phyloP scores from a whole-genome alignment of 2,888 invertebrate species.

The Crocallis elinguaria region DNA sequence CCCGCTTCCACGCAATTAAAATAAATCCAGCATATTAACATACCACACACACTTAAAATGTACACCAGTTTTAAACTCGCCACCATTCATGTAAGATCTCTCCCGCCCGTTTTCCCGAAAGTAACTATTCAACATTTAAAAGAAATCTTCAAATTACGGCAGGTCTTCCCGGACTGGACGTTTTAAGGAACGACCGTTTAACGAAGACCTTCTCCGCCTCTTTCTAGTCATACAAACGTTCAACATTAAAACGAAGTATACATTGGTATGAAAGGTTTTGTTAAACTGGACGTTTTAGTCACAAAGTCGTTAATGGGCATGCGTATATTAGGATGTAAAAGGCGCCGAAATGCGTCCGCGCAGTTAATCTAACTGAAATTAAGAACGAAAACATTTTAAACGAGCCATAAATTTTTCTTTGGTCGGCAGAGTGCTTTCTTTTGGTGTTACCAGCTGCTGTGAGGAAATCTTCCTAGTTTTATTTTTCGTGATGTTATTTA shows the following conservation, averaged over 20 bases:
- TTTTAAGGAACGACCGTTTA: conserved; percentile 20
- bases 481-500: neutral
- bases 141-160: neutral
- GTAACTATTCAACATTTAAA: neutral
- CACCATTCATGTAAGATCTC: conserved; percentile 14
- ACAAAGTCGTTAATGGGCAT: conserved; percentile 59
- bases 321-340: conserved; percentile 72
- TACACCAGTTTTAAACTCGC: conserved; percentile 18
- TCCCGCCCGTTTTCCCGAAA: neutral
- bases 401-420: conserved; percentile 67
- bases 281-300: conserved; percentile 56
- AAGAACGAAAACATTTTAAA: conserved; percentile 80
- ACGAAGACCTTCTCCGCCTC: conserved; percentile 14
- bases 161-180: conserved; percentile 12
- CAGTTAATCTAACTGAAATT: conserved; percentile 78
- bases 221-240: neutral
- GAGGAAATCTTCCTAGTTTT: conserved; percentile 26
- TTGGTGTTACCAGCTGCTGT: conserved; percentile 60
- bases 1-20: conserved; percentile 59
- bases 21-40: conserved; percentile 72
- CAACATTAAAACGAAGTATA: neutral
- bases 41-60: conserved; percentile 68
- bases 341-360: conserved; percentile 69
- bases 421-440: conserved; percentile 57
- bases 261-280: conserved; percentile 33